These are phyloP conservation scores for Caerostris extrusa DNA, from an alignment of 1,140 invertebrate genomes.

Conservation along the genomic window DNA sequence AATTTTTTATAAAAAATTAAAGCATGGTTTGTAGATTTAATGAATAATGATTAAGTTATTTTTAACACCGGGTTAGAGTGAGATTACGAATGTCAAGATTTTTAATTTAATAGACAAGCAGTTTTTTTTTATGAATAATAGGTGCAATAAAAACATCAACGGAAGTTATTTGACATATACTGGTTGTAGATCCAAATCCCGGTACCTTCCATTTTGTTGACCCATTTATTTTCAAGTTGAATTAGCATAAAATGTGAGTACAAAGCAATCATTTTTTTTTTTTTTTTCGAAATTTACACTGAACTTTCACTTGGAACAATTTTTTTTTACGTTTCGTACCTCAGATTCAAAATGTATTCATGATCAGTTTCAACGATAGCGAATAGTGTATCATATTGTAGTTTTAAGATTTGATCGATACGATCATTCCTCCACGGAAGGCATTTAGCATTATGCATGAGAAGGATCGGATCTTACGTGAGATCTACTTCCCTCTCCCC, in stretches of 20 bases:
- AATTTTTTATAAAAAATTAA: no score
- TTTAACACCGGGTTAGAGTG: no score
- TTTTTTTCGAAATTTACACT: not conserved
- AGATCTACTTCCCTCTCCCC: no score
- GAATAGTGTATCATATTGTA: not conserved
- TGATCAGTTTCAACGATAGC: no score
- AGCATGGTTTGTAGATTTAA: no score
- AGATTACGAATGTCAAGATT: no score
- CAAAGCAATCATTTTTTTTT: not conserved
- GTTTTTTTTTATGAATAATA: no score
- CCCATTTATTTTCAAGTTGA: not conserved
- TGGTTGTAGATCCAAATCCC: not conserved
- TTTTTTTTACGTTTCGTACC: not conserved
- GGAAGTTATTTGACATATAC: not conserved
- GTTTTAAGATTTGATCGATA: not conserved
- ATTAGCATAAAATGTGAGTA: not conserved
- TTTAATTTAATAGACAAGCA: no score
- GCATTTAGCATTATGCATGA: not conserved
- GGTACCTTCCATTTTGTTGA: conserved; percentile 1
- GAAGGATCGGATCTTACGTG: no score
- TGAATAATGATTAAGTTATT: no score
- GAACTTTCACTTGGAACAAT: not conserved
- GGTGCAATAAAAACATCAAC: not conserved
- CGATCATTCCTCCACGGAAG: not conserved
- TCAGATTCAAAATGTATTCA: not conserved